Percentiles rank a stretch among this genome's conserved stretches.
Evolutionary conservation across 2,888 invertebrate species (phyloP).

Genomic region (Ctena decussata): DNA sequence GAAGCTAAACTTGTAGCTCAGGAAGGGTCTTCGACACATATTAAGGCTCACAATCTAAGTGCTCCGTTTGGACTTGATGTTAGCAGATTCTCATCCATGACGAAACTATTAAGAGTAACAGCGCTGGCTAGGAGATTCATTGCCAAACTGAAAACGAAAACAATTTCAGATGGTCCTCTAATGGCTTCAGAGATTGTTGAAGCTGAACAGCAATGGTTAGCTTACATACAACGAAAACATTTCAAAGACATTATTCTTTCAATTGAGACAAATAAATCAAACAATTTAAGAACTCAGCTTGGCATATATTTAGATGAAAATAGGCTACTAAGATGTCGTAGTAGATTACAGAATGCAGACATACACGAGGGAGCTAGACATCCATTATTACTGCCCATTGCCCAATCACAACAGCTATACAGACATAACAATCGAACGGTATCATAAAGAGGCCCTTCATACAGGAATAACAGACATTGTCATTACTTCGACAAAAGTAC

Average conservation of each 20-base stretch:
- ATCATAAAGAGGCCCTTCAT: background rate
- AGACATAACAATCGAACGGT: background rate
- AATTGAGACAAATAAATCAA: background rate
- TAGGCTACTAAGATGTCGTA: background rate
- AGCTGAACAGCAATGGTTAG: background rate
- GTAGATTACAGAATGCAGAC: conserved; percentile 38
- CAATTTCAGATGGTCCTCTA: too few species aligned
- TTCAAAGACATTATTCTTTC: background rate
- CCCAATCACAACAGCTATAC: background rate
- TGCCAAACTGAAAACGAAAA: too few species aligned
- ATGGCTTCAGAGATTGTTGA: too few species aligned
- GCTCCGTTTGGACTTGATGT: too few species aligned
- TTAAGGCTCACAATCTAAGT: too few species aligned
- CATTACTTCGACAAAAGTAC: background rate
- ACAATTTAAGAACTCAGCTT: background rate
- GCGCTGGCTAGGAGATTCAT: too few species aligned
- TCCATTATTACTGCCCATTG: conserved; percentile 35
- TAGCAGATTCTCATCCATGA: too few species aligned
- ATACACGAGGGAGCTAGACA: conserved; percentile 34
- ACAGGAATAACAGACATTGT: background rate
- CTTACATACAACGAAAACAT: background rate
- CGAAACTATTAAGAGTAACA: too few species aligned
- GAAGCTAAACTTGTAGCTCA: too few species aligned
- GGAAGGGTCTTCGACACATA: too few species aligned
- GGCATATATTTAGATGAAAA: background rate